These are phyloP conservation scores for Agrilus biguttatus DNA, from an alignment of 2,888 invertebrate genomes.

Conservation along the genomic window DNA sequence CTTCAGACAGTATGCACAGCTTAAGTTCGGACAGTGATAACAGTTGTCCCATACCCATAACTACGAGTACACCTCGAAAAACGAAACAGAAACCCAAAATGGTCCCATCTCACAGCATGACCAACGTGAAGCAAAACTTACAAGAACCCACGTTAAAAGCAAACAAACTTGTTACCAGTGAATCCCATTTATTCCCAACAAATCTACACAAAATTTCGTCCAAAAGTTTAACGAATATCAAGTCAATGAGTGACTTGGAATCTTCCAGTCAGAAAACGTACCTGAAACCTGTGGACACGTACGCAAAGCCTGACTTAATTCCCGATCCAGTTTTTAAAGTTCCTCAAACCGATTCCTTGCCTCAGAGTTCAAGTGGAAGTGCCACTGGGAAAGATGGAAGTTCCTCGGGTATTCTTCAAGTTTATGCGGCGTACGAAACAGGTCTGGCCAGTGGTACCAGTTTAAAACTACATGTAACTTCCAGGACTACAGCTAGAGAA, in stretches of 20 bases:
- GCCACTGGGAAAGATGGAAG: conserved; percentile 17
- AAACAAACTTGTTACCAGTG: conserved; percentile 19
- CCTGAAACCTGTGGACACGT: conserved; percentile 17
- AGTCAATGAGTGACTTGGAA: conserved; percentile 16
- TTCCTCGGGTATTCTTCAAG: conserved; percentile 41
- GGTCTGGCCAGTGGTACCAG: conserved; percentile 88
- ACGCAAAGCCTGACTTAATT: conserved; percentile 14
- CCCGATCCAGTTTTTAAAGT: conserved; percentile 19
- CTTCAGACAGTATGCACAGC: conserved; percentile 52
- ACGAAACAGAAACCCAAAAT: conserved; percentile 37
- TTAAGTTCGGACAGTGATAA: conserved; percentile 48
- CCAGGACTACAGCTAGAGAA: conserved; percentile 84
- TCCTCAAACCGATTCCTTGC: conserved; percentile 14
- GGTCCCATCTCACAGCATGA: conserved; percentile 46
- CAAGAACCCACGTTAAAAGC: conserved; percentile 19
- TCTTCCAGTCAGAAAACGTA: conserved; percentile 14
- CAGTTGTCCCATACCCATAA: conserved; percentile 39
- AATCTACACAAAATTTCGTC: conserved; percentile 27
- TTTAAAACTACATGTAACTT: conserved; percentile 84
- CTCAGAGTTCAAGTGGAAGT: conserved; percentile 14
- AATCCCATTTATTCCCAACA: conserved; percentile 15
- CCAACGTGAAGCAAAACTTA: conserved; percentile 38
- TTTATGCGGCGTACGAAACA: conserved; percentile 92
- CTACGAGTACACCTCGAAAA: conserved; percentile 34
- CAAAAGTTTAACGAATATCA: conserved; percentile 30